phyloP scores from a whole-genome alignment of 2,113 vertebrate genomes.

The Sphyrna mokarran region DNA sequence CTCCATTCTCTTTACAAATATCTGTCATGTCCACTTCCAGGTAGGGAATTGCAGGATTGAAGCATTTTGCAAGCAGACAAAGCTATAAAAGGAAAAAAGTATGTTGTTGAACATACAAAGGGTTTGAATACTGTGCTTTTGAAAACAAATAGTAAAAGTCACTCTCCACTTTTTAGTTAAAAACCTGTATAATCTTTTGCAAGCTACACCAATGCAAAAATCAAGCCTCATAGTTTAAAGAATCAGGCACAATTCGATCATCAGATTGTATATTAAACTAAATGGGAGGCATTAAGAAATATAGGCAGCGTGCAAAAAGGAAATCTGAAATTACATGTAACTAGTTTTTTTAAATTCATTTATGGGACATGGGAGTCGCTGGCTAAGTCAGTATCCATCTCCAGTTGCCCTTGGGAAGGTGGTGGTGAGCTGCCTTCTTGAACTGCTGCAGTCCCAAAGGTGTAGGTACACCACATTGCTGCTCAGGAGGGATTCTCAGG shows the following conservation, averaged over 20 bases:
- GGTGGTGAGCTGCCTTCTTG: no score
- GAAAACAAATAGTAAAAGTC: not conserved
- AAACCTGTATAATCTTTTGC: not conserved
- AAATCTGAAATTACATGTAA: not conserved
- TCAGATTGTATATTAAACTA: not conserved
- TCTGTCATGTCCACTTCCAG: constrained; percentile 99
- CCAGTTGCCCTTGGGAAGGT: no score
- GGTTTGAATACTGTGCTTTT: not conserved
- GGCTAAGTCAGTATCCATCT: no score
- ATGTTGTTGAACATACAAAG: not conserved
- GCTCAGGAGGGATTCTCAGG: no score
- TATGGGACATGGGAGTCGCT: no score
- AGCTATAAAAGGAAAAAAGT: constrained; percentile 63
- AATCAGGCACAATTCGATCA: not conserved
- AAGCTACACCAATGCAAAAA: not conserved
- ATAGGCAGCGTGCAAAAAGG: not conserved
- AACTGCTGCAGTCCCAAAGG: no score
- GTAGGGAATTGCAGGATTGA: constrained; percentile 92
- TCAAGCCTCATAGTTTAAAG: not conserved
- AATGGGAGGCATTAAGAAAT: not conserved
- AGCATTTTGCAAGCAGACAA: constrained; percentile 97
- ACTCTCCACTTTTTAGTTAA: not conserved
- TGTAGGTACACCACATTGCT: no score
- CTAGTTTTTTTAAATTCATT: no score
- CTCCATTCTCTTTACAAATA: constrained; percentile 98